Base-by-base conservation (phyloP, 2,888 invertebrate genomes). In the Oxycera nigricornis region DNA sequence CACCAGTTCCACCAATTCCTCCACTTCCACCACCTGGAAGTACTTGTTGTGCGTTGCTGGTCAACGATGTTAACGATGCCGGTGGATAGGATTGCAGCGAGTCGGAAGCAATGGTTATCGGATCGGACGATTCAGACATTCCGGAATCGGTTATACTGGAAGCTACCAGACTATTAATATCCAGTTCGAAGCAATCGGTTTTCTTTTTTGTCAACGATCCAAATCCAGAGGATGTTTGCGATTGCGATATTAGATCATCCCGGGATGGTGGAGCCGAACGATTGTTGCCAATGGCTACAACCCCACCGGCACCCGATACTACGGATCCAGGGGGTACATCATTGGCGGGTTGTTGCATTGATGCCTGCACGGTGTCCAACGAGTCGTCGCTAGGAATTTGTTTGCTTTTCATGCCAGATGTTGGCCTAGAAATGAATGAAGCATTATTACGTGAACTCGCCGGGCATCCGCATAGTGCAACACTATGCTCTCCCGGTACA, bases 171-270 rank as follows among this genome's bases (percentile, higher is more conserved):
- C 78, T 76, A 75, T 78, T 78, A 26, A 79, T 78, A 76, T 83
- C 84, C 62, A 82, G 77, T 76, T 83, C 83, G 74, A 75, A 77
- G 74, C 24, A 77, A 50, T 50, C 76, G 39, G 74, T 78, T 79
- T 88, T 88, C 83, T 89, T 89, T 86, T 93, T 93, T 80, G 94
- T 92, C 83, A 95, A 89, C 83, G 93, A 94, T 79, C 94, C 93
- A 87, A 94, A 94, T 80, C 94, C 94, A 78, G 94, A 94, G 86
- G 93, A 93, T 79, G 93, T 92, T 83, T 92, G 92, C 57, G 89
- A 89, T 80, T 89, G 88, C 74, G 89, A 89, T 80, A 89, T 88
- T 82, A 88, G 88, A 82, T 90, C 90, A 81, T 89, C 89, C 65
- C 85, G 83, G 50, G 83, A 87, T 52, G 83, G 87, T 52, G 84